phyloP scores from a whole-genome alignment of 2,797 vertebrate genomes.

The Sebastes diploproa region DNA sequence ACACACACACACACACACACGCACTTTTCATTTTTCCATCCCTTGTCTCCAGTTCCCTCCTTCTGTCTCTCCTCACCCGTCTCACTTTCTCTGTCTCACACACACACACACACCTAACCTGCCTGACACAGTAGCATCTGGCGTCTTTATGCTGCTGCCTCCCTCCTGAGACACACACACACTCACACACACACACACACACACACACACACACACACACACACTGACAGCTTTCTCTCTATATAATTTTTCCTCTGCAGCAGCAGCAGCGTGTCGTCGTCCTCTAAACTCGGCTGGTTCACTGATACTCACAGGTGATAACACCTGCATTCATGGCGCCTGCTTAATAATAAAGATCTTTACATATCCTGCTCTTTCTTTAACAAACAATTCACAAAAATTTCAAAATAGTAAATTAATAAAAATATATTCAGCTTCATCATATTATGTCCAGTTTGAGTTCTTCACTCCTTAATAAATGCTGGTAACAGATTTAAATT shows the following conservation, averaged over 20 bases:
- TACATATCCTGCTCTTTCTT: background rate
- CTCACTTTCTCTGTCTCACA: constrained; percentile 38
- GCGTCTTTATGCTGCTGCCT: constrained; percentile 60
- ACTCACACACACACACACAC: constrained; percentile 15
- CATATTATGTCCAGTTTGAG: background rate
- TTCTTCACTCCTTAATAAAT: background rate
- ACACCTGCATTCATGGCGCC: background rate
- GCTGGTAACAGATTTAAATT: background rate
- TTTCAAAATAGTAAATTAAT: background rate
- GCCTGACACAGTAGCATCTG: constrained; percentile 68
- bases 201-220: background rate
- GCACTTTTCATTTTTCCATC: constrained; percentile 44
- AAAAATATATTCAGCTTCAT: background rate
- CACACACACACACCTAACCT: constrained; percentile 30
- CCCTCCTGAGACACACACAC: constrained; percentile 52
- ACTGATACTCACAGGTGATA: background rate
- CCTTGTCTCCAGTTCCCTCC: constrained; percentile 15
- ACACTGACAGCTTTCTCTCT: constrained; percentile 26
- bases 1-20: background rate
- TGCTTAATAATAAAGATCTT: background rate
- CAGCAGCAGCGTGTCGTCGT: constrained; percentile 4
- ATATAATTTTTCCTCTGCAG: constrained; percentile 34
- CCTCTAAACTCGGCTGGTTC: constrained; percentile 12
- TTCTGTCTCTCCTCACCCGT: constrained; percentile 28
- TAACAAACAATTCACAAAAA: background rate